These are phyloP conservation scores for Eleginops maclovinus DNA, from an alignment of 2,113 vertebrate species.

Conservation along the genomic window DNA sequence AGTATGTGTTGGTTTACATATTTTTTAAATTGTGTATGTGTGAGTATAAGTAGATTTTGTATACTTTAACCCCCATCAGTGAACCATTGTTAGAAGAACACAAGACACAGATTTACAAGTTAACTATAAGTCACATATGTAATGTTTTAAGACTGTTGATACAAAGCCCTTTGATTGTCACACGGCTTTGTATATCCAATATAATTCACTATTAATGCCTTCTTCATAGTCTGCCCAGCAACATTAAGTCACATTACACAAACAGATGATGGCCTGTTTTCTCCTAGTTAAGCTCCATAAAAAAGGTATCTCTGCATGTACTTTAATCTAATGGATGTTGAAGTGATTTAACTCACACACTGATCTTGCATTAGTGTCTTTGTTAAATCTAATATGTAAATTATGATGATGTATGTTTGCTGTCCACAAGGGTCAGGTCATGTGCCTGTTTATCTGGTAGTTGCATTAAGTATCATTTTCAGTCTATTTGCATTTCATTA, in stretches of 20 bases:
- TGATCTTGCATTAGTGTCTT: background rate
- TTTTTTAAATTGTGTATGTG: too few species aligned
- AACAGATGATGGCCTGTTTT: background rate
- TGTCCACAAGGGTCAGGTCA: conserved; percentile 24
- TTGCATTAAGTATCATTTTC: conserved; percentile 36
- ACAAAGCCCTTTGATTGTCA: too few species aligned
- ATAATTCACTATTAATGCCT: background rate
- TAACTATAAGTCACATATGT: too few species aligned
- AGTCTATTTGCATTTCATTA: conserved; percentile 60
- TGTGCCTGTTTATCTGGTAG: conserved; percentile 36
- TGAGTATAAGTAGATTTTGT: too few species aligned
- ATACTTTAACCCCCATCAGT: too few species aligned
- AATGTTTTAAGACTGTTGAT: too few species aligned
- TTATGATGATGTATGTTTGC: conserved; percentile 30
- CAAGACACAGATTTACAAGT: too few species aligned
- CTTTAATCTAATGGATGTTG: background rate
- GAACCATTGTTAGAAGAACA: too few species aligned
- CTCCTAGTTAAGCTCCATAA: background rate
- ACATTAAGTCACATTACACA: conserved; percentile 1
- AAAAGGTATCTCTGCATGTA: background rate
- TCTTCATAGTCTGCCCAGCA: background rate
- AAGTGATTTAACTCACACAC: background rate
- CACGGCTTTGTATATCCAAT: too few species aligned
- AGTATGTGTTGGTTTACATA: too few species aligned
- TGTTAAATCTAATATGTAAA: conserved; percentile 22